A percentile compares a stretch with the other conserved stretches of the same genome.
Conservation (phyloP, 30 jellyfish, hydroid and myxozoan genomes). For the Aurelia aurita region DNA sequence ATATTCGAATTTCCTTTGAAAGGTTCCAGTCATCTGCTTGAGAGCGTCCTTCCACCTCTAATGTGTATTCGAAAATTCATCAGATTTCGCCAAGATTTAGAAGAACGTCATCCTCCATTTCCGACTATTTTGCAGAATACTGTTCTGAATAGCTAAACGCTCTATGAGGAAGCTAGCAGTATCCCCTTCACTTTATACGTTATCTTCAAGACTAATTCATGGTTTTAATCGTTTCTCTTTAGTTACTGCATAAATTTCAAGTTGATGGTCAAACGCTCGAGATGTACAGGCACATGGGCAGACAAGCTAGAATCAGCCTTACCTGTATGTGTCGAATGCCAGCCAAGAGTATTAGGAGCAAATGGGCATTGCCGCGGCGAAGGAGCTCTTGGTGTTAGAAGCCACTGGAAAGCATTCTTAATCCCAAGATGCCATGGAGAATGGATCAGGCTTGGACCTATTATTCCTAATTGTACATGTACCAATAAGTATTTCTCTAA, state of each 20-base stretch:
- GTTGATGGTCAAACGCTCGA: conserved; percentile 66
- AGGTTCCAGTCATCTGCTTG: no score
- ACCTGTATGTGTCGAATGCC: conserved; percentile 97
- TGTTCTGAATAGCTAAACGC: no score
- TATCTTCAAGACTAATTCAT: no score
- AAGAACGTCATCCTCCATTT: no score
- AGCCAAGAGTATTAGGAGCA: conserved; percentile 87
- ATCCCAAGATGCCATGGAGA: conserved; percentile 93
- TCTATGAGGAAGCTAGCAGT: no score
- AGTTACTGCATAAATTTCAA: conserved; percentile 79
- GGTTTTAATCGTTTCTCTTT: not conserved
- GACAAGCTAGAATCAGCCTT: conserved; percentile 51
- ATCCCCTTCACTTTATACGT: no score
- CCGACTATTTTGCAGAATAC: no score
- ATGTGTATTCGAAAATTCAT: no score
- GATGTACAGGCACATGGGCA: conserved; percentile 90
- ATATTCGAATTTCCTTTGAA: no score
- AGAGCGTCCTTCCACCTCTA: no score
- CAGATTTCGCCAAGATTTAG: no score
- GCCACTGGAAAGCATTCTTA: conserved; percentile 96
- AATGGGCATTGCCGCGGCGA: conserved; percentile 98
- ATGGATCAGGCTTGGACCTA: conserved; percentile 95
- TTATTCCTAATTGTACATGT: conserved; percentile 95
- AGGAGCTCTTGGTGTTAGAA: conserved; percentile 84
- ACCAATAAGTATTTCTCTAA: conserved; percentile 78